Base-by-base conservation (phyloP, 1,140 invertebrate genomes). In the Trachymyrmex septentrionalis region DNA sequence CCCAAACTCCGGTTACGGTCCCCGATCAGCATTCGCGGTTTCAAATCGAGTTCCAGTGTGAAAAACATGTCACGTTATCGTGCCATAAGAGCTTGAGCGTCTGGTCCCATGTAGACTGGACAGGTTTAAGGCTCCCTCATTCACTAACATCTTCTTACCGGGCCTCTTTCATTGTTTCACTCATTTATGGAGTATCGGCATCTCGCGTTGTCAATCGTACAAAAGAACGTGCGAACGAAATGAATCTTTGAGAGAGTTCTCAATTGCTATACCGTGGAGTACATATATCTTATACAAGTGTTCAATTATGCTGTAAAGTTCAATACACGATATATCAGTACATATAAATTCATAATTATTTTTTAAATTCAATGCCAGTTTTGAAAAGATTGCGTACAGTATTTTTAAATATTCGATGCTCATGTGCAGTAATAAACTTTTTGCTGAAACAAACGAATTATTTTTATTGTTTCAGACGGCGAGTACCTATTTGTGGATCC, bases 401-500 rank as follows among this genome's bases (percentile, higher is more conserved):
- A 30, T 27, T 53, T 73, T 34, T 55, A n/a, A 76, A 38, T 19
- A 10, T 61, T 27, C 12, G 2, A 75, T 59, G 21, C 0, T 48
- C 24, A 2, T 4, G 4, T n/a, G 6, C 19, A 63, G 38, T n/a
- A 38, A 48, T 63, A 53, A 5, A 34, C 5, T 53, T 55, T 44
- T 19, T 12, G 3, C 7, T 14, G 27, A 50, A 69, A 69, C 44
- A 50, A 69, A 69, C 27, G 14, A 57, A 69, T 87, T 1, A 71
- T 57, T 72, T 73, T 71, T 66, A n/a, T 76, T 92, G 91, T 97
- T 97, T 50, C 96, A 99, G 98, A 98, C 96, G 98, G 98, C 94
- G 98, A 99, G 96, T 99, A 98, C 95, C 96, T 99, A 84, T 99
- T 99, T 96, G 97, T 99, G 93, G 98, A 99, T 94, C 97, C 97